Base-by-base conservation (phyloP, 1,140 invertebrate genomes). In the Rhynchophorus ferrugineus region DNA sequence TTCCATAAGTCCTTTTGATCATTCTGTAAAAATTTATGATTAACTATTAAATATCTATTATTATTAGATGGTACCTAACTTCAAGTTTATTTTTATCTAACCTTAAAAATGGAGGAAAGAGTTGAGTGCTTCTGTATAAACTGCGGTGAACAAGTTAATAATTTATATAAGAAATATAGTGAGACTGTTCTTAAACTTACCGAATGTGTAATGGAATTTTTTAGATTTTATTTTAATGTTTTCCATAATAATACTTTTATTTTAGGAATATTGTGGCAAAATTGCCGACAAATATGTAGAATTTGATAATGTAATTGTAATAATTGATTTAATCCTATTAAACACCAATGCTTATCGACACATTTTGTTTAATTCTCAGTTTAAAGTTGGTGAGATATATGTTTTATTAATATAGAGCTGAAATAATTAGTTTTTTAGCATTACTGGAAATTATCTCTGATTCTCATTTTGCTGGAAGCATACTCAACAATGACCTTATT, bases 221-320 rank as follows among this genome's bases (percentile, higher is more conserved):
- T 46, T 16, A 37, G 20, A 50, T 33, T 36, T 49, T 48, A 37
- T 16, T 16, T 43, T 14, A 42, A 41, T 46, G 45, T 39, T 37
- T 58, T 22, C 42, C 43, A 22, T 24, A 18, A 38, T 37, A 21
- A 9, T 54, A 11, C 21, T 21, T 37, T 22, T 63, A 49, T 78
- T 81, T 64, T 65, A 90, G 88, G 75, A 76, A 17, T 73, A 75
- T 45, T 93, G 90, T 62, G 77, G 80, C 9, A 69, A 78, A 50
- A 66, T 84, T 17, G 85, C 87, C 11, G 91, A 93, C 62, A 91
- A 91, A 66, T 94, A 93, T 59, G 82, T 92, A 47, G 90, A 94
- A 70, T 91, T 87, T 71, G 91, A 93, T 65, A 76, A 81, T 17
- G 81, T 89, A 3, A 84, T 91, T 56, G 82, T 92, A 0, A 77